Evolutionary conservation across 2,797 vertebrate species (phyloP).

Genomic region (Enteromius treurensis): DNA sequence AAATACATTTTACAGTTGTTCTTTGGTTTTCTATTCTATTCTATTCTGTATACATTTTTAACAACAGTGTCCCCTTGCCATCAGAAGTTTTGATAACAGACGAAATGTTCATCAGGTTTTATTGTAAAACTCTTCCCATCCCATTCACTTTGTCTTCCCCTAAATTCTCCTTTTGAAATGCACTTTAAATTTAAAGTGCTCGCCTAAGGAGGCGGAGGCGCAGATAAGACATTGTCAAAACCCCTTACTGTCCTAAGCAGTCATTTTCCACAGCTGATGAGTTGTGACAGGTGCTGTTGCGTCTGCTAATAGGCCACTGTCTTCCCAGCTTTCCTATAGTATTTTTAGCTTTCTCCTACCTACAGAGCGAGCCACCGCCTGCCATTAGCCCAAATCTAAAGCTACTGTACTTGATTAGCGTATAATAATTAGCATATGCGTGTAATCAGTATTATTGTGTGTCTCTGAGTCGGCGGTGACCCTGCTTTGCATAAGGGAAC

Average conservation of each 20-base stretch:
- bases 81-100: not conserved
- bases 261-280: constrained; percentile 50
- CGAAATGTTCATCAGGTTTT: not conserved
- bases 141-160: not conserved
- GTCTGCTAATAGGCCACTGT: constrained; percentile 44
- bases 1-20: not conserved
- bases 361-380: constrained; percentile 68
- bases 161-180: constrained; percentile 22
- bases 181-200: not conserved
- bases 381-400: constrained; percentile 77
- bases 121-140: constrained; percentile 22
- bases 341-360: constrained; percentile 75
- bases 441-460: constrained; percentile 89
- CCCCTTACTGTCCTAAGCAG: constrained; percentile 25
- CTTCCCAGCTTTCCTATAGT: constrained; percentile 64
- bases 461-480: constrained; percentile 78
- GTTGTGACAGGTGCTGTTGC: constrained; percentile 72
- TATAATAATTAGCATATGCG: constrained; percentile 87
- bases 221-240: constrained; percentile 15
- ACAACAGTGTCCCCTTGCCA: not conserved
- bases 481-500: constrained; percentile 84
- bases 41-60: not conserved
- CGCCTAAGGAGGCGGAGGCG: not conserved
- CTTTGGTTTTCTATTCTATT: not conserved
- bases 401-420: constrained; percentile 87